These are phyloP conservation scores for Sternarchorhynchus goeldii DNA, from an alignment of 2,797 vertebrate species.

Conservation along the genomic window DNA sequence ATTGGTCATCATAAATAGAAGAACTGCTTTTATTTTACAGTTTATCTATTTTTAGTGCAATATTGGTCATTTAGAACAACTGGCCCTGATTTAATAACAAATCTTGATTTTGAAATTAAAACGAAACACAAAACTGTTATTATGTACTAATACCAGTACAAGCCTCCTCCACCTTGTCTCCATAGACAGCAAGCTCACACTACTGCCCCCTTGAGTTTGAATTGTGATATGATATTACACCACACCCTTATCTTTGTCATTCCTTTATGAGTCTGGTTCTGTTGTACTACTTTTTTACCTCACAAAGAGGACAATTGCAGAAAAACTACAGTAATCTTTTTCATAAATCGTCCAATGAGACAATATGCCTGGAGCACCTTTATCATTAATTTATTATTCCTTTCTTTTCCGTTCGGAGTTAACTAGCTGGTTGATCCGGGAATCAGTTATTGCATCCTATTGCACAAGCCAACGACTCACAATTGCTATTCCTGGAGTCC, in stretches of 20 bases:
- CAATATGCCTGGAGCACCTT: not conserved
- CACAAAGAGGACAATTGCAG: not conserved
- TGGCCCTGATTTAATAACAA: not conserved
- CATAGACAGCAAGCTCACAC: not conserved
- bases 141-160: not conserved
- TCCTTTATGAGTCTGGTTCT: not conserved
- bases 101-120: not conserved
- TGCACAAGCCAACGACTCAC: constrained; percentile 33
- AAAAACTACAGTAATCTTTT: not conserved
- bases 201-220: constrained; percentile 42
- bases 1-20: too few species aligned
- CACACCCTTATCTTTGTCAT: not conserved
- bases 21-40: too few species aligned
- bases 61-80: too few species aligned
- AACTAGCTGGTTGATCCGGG: constrained; percentile 34
- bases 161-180: not conserved
- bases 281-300: not conserved
- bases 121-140: not conserved
- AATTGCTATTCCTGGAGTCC: constrained; percentile 40
- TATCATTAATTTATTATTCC: not conserved
- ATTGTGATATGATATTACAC: not conserved
- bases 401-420: constrained; percentile 14
- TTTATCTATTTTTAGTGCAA: too few species aligned
- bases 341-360: not conserved
- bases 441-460: constrained; percentile 46